Evolutionary conservation across 1,140 invertebrate species (phyloP).

Genomic region (Uloborus diversus): DNA sequence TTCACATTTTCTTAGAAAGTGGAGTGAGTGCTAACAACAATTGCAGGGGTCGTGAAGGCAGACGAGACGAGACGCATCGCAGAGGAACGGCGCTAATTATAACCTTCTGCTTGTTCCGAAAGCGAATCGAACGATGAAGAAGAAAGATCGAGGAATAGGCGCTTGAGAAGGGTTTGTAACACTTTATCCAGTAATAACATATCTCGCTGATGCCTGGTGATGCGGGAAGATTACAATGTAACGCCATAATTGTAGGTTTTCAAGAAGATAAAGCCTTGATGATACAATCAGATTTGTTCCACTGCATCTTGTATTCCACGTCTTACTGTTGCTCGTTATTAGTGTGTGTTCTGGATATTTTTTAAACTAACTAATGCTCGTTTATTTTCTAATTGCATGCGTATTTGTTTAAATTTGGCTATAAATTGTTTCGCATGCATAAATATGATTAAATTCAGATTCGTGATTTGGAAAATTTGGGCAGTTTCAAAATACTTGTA

Average conservation of each 20-base stretch:
- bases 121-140: background rate
- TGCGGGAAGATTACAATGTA: conserved; percentile 25
- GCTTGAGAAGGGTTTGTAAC: background rate
- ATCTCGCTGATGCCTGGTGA: conserved; percentile 1
- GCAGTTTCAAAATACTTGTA: too few species aligned
- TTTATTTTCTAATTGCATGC: too few species aligned
- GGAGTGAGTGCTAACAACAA: conserved; percentile 26
- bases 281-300: too few species aligned
- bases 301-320: too few species aligned
- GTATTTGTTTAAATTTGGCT: too few species aligned
- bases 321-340: too few species aligned
- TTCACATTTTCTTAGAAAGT: background rate
- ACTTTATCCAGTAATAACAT: conserved; percentile 39
- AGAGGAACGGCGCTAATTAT: conserved; percentile 17
- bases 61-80: background rate
- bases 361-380: too few species aligned
- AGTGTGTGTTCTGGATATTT: too few species aligned
- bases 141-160: background rate
- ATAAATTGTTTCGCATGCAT: too few species aligned
- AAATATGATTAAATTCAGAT: too few species aligned
- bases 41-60: background rate
- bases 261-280: background rate
- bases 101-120: background rate
- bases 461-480: too few species aligned
- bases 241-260: conserved; percentile 39